Percentiles rank a stretch among this genome's conserved stretches.
phyloP scores from a whole-genome alignment of 2,888 invertebrate species.

The Steromphala cineraria region DNA sequence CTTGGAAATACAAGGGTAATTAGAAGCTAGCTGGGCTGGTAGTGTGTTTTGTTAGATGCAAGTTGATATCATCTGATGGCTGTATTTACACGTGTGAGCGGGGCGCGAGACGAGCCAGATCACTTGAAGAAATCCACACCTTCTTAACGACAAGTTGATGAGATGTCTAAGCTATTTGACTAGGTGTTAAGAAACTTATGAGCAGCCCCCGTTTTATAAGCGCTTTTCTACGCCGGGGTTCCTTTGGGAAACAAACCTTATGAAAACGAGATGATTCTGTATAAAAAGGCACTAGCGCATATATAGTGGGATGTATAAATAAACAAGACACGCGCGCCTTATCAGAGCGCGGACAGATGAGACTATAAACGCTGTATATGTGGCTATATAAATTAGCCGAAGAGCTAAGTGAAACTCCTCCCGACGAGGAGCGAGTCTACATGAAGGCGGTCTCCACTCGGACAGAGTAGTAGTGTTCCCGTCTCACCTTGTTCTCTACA shows the following conservation, averaged over 20 bases:
- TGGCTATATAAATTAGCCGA: neutral
- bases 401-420: neutral
- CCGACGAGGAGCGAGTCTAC: neutral
- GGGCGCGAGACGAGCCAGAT: neutral
- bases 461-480: neutral
- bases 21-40: too few species aligned
- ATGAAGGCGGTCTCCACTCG: too few species aligned
- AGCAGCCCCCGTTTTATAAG: neutral
- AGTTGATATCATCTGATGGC: neutral
- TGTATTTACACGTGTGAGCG: neutral
- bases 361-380: neutral
- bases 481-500: neutral
- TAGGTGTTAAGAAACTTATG: conserved; percentile 9
- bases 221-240: neutral
- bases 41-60: conserved; percentile 9
- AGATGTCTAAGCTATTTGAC: neutral
- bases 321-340: neutral
- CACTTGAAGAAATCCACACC: neutral
- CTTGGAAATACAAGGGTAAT: neutral
- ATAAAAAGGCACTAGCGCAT: conserved; percentile 3
- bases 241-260: neutral
- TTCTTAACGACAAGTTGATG: conserved; percentile 13
- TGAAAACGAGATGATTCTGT: neutral
- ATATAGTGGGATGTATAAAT: neutral
- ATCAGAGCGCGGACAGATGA: neutral